A percentile compares a stretch with the other conserved stretches of the same genome.
These are phyloP conservation scores for Tetranychus urticae DNA, from an alignment of 1,140 invertebrate species.

Conservation along the genomic window DNA sequence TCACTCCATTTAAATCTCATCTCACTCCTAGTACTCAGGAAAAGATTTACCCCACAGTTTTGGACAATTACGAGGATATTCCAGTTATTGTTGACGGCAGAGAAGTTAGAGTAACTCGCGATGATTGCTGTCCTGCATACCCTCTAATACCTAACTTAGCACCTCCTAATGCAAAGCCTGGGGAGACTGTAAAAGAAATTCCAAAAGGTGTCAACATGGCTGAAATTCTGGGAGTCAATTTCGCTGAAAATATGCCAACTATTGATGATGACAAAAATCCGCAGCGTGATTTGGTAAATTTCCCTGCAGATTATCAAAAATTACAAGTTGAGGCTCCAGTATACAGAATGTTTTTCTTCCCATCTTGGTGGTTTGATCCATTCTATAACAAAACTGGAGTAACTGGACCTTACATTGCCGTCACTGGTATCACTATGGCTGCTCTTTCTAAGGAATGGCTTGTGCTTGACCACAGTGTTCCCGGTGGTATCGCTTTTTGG, in stretches of 20 bases:
- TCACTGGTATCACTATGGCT: constrained; percentile 47
- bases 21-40: neutral
- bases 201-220: neutral
- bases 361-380: constrained; percentile 78
- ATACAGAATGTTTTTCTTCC: constrained; percentile 62
- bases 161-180: neutral
- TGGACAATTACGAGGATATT: neutral
- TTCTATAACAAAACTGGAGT: constrained; percentile 83
- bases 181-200: neutral
- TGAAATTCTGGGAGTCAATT: neutral
- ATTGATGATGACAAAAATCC: constrained; percentile 14
- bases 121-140: neutral
- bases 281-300: constrained; percentile 36
- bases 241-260: constrained; percentile 9
- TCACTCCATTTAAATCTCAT: neutral
- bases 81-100: neutral
- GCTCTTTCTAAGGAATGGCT: constrained; percentile 74
- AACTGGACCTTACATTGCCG: constrained; percentile 61
- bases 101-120: neutral
- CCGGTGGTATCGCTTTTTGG: constrained; percentile 43
- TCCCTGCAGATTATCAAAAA: constrained; percentile 32
- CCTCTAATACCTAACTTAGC: neutral
- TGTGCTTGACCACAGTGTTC: constrained; percentile 74
- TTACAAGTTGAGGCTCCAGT: constrained; percentile 36
- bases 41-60: neutral